phyloP scores from a whole-genome alignment of 2,888 invertebrate species.

The Rhogogaster chlorosoma region DNA sequence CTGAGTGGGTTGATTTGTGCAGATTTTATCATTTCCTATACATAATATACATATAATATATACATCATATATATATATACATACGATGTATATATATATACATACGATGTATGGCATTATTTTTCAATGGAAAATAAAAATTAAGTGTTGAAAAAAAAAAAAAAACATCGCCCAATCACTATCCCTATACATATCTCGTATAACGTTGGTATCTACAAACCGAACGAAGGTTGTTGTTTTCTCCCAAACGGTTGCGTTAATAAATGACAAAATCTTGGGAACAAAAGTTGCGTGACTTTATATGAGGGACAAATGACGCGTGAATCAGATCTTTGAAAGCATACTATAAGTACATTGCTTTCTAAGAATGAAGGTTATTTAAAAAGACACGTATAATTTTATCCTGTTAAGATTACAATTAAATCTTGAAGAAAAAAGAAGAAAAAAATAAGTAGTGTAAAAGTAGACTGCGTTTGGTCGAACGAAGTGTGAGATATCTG shows the following conservation, averaged over 20 bases:
- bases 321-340: neutral
- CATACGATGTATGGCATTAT: slow-evolving; percentile 73
- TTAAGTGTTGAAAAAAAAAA: slow-evolving; percentile 71
- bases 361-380: neutral
- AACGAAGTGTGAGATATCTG: neutral
- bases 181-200: neutral
- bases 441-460: neutral
- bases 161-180: neutral
- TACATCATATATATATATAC: slow-evolving; percentile 61
- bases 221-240: neutral
- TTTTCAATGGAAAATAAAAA: slow-evolving; percentile 76
- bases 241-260: neutral
- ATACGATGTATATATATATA: slow-evolving; percentile 54
- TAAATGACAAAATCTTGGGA: neutral
- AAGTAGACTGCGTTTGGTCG: neutral
- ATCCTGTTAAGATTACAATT: neutral
- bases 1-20: slow-evolving; percentile 75
- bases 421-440: neutral
- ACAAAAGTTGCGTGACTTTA: neutral
- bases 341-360: neutral
- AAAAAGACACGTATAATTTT: neutral
- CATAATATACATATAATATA: slow-evolving; percentile 59
- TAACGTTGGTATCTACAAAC: neutral
- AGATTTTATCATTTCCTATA: slow-evolving; percentile 76
- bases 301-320: neutral